Base-by-base conservation (phyloP, 2,888 invertebrate species). In the Rhingia rostrata region DNA sequence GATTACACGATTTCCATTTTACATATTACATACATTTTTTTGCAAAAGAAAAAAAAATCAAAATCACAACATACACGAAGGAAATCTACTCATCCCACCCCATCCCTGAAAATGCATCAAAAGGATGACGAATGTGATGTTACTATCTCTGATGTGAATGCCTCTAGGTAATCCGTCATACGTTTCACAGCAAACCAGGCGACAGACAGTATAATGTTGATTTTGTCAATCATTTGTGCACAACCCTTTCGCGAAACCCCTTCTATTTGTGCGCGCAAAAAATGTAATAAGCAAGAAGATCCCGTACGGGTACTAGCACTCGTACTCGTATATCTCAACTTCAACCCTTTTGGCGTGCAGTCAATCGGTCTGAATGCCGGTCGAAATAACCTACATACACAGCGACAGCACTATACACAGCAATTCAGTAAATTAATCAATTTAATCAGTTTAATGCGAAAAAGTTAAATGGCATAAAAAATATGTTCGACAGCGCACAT, bases 381-480 rank as follows among this genome's bases (percentile, higher is more conserved):
- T 4, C 49, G 41, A 47, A 56, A 53, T 60, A 43, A 56, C 63
- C 51, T 14, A 63, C 70, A 54, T 14, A 30, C 83, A 86, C 86
- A 61, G 49, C 54, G 45, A 86, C 86, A 61, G 49, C 54, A 49
- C 41, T 64, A 45, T 54, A 53, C 47, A 58, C 61, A 47, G 33
- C 54, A 53, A 72, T 73, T 78, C 88, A 90, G 90, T 89, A 87
- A 90, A 90, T 90, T 91, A 90, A 90, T 91, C 90, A 91, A 90
- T 90, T 91, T 90, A 90, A 91, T 90, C 89, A 88, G 87, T 87
- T 88, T 89, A 89, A 89, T 88, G 87, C 88, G 83, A 85, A 84
- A 84, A 87, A 86, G 87, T 87, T 87, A 87, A 87, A 87, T 87
- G 87, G 86, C 87, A 87, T 87, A 87, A 87, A 87, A 87, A 87